Base-by-base conservation (phyloP, 2,113 vertebrate genomes). In the Xerus inauris region DNA sequence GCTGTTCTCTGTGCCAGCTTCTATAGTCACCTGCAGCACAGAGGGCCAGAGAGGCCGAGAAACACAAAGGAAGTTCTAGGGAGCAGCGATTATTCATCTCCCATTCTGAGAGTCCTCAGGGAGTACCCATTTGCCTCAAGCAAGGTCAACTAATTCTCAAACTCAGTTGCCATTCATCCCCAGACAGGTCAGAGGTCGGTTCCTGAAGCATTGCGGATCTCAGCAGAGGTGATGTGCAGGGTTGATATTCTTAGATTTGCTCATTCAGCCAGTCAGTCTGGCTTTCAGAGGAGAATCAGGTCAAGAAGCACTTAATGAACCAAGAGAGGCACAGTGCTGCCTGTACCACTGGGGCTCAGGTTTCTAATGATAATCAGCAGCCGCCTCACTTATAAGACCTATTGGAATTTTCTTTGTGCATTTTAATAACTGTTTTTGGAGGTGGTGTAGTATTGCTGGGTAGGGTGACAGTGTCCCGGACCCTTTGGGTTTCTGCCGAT, bases 221-320 rank as follows among this genome's bases (percentile, higher is more conserved):
- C 94, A 94, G 96, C 96, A 97, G 95, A 94, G 97, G 97, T 76
- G 91, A 90, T 76, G 65, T 40, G 54, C 38, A 0, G 94, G 89
- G 80, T 49, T 96, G 94, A 89, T 96, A 92, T 94, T 95, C 96
- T 97, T 97, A 96, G 97, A 96, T 96, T 94, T 97, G 96, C 95
- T 97, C 97, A 64, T 97, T 97, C 96, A 97, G 93, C 96, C 97
- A 26, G 91, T 80, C 94, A 72, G 94, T 94, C 97, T 95, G 93
- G 93, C 97, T 97, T 97, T 91, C 96, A 84, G 96, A 95, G 94
- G 96, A 97, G 97, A 98, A 96, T 85, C 96, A 96, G 97, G 97
- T 97, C 97, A 97, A 87, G 95, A 89, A 57, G 89, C 0, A 0
- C 91, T 94, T 97, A 95, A 95, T 89, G 97, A 97, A 95, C 89